Conservation (phyloP, 2,113 vertebrate species). For the Oncorhynchus keta region DNA sequence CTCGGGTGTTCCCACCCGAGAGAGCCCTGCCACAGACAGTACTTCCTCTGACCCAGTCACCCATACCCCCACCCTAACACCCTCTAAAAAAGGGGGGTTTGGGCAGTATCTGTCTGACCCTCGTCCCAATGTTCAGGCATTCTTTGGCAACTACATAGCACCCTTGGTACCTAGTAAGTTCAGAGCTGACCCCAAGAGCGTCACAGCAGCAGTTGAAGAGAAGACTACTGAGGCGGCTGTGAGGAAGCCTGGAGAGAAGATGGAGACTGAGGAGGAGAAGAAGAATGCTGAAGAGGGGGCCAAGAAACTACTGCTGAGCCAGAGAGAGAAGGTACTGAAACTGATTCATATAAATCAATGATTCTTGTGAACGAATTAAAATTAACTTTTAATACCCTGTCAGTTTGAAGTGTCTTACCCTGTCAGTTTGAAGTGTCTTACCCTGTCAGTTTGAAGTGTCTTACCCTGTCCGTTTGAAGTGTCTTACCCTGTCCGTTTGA, state of each 20-base stretch:
- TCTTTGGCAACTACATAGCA: slow-evolving; percentile 90
- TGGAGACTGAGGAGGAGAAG: slow-evolving; percentile 53
- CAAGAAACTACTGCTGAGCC: slow-evolving; percentile 77
- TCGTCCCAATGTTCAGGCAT: slow-evolving; percentile 88
- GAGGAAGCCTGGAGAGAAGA: slow-evolving; percentile 29
- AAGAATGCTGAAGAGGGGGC: slow-evolving; percentile 75
- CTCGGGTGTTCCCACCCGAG: neutral
- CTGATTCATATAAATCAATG: too few relatives aligned
- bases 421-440: too few relatives aligned
- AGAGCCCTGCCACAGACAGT: slow-evolving; percentile 12
- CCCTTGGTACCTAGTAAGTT: slow-evolving; percentile 88
- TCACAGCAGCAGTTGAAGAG: slow-evolving; percentile 57
- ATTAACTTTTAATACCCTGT: too few relatives aligned
- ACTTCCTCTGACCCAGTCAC: neutral
- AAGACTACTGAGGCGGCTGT: slow-evolving; percentile 46
- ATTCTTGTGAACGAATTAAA: too few relatives aligned
- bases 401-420: too few relatives aligned
- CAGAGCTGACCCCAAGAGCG: slow-evolving; percentile 76
- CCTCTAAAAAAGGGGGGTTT: slow-evolving; percentile 85
- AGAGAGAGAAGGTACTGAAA: slow-evolving; percentile 86
- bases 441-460: too few relatives aligned
- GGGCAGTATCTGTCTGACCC: slow-evolving; percentile 87
- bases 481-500: too few relatives aligned
- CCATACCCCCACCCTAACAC: slow-evolving; percentile 31
- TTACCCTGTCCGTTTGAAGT: too few relatives aligned